Base-by-base conservation (phyloP, 2,888 invertebrate species). In the Dascillus cervinus region DNA sequence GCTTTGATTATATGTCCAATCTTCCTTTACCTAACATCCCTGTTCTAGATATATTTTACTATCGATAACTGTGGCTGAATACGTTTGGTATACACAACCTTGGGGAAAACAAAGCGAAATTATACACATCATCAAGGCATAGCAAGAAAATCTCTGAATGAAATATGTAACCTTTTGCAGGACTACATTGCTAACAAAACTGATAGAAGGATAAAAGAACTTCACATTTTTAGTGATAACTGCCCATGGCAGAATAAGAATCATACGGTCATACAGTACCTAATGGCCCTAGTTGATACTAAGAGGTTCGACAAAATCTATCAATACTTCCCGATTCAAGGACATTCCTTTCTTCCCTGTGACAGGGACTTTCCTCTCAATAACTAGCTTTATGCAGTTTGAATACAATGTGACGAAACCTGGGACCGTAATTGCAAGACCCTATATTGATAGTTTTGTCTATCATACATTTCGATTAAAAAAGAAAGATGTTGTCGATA, bases 41-140 rank as follows among this genome's bases (percentile, higher is more conserved):
- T 10, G 49, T 49, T 3, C 47, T 46, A 29, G 43, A 47, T 13
- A 37, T 47, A 3, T 47, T 51, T 34, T 47, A 51, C 31, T 25
- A 32, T 9, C 26, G 44, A 11, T 43, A 49, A 26, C 33, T 49
- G 3, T 44, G 37, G 37, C 9, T 34, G 4, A 39, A 32, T 33
- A 41, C 21, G 11, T 44, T 44, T 29, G 27, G 34, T 12, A 21
- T 46, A 10, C 41, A 44, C 32, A 36, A 46, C 19, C 21, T 39
- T 8, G 27, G 24, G 19, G 22, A 13, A 6, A 28, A 35, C 17
- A 38, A 32, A 13, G 34, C 17, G 3, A 11, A 37, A 23, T 34
- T 29, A 26, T 40, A 21, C 29, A 39, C 44, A 48, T 24, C 43
- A 49, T 37, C 41, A 41, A 32, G 39, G 39, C 1, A 36, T 46